These are phyloP conservation scores for Margarornis squamiger DNA, from an alignment of 2,797 vertebrate genomes.

Conservation along the genomic window DNA sequence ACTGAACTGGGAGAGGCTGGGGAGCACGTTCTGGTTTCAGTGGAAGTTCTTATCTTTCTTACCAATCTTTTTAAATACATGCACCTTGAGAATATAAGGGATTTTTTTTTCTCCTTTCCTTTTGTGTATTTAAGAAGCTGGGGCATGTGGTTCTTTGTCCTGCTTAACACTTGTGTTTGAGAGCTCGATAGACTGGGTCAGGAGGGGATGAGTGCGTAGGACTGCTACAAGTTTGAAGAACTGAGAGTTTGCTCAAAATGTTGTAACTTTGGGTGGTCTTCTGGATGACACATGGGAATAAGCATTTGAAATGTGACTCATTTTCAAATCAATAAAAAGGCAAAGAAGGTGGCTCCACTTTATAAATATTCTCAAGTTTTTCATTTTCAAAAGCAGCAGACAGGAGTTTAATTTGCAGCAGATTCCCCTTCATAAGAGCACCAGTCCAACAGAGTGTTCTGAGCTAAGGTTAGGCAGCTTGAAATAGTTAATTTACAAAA, in stretches of 20 bases:
- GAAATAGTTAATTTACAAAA: slow-evolving; percentile 42
- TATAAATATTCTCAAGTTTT: not conserved
- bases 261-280: slow-evolving; percentile 28
- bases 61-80: not conserved
- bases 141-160: not conserved
- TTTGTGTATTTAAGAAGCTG: not conserved
- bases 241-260: not conserved
- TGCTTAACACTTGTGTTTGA: not conserved
- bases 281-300: slow-evolving; percentile 18
- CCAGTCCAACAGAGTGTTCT: not conserved
- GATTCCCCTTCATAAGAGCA: slow-evolving; percentile 10
- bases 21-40: not conserved
- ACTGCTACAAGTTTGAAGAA: not conserved
- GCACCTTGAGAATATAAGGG: not conserved
- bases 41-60: not conserved
- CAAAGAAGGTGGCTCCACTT: not conserved
- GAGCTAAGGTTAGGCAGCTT: slow-evolving; percentile 1
- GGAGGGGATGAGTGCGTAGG: not conserved
- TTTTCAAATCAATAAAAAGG: slow-evolving; percentile 17
- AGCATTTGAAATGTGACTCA: not conserved
- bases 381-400: slow-evolving; percentile 16
- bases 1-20: rapidly evolving
- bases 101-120: not conserved
- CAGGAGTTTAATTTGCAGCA: slow-evolving; percentile 43
- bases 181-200: not conserved